A percentile compares a stretch with the other conserved stretches of the same genome.
phyloP scores from a whole-genome alignment of 2,113 vertebrate species.

The Vulpes ferrilata region DNA sequence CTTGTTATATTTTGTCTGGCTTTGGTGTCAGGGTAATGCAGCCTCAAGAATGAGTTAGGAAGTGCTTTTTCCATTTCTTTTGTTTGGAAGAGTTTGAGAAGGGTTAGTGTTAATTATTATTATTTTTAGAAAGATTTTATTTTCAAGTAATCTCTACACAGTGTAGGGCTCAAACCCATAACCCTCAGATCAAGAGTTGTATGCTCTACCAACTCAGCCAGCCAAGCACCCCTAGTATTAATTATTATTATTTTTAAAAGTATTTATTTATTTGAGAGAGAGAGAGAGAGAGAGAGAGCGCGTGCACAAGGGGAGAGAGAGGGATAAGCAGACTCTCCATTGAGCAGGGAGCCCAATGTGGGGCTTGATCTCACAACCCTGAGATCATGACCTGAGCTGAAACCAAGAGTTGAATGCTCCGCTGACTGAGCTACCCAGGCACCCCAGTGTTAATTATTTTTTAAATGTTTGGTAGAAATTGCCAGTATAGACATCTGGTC shows the following conservation, averaged over 20 bases:
- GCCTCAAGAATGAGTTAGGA: neutral
- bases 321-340: neutral
- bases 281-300: neutral
- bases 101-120: neutral
- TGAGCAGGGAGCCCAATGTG: neutral
- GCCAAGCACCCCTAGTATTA: neutral
- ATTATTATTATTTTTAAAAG: neutral
- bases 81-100: neutral
- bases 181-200: neutral
- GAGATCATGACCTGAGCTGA: neutral
- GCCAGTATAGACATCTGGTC: neutral
- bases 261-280: neutral
- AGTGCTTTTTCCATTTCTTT: neutral
- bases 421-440: neutral
- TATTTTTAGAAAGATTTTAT: neutral
- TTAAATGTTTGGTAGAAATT: neutral
- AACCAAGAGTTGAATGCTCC: neutral
- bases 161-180: neutral
- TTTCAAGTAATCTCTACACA: neutral
- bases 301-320: neutral
- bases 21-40: neutral
- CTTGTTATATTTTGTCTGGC: neutral
- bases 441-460: neutral
- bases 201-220: neutral
- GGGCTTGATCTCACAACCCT: neutral